phyloP scores from a whole-genome alignment of 1,140 invertebrate genomes.

The Drosophila athabasca region DNA sequence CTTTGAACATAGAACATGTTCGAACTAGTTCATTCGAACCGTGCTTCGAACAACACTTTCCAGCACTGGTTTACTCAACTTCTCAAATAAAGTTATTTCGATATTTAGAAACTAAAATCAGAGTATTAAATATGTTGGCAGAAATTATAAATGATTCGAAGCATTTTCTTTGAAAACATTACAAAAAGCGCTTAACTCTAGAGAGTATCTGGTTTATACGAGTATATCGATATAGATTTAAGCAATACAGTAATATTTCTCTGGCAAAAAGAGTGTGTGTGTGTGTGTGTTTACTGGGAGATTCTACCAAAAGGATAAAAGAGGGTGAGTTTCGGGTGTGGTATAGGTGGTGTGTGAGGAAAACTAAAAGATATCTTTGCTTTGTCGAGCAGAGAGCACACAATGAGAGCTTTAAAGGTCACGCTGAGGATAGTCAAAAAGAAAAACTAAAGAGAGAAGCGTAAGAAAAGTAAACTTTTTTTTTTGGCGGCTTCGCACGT shows the following conservation, averaged over 20 bases:
- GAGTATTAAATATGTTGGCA: slow-evolving; percentile 48
- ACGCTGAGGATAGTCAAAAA: slow-evolving; percentile 14
- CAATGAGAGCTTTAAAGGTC: slow-evolving; percentile 19
- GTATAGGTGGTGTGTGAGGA: slow-evolving; percentile 15
- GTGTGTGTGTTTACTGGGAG: slow-evolving; percentile 31
- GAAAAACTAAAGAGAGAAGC: slow-evolving; percentile 47
- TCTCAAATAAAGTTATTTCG: not conserved
- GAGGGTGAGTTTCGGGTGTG: slow-evolving; percentile 25
- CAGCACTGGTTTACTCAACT: no score
- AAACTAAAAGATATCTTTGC: slow-evolving; percentile 26
- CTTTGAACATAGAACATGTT: no score
- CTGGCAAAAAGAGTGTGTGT: slow-evolving; percentile 3
- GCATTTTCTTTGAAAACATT: slow-evolving; percentile 68
- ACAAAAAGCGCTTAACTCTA: slow-evolving; percentile 69
- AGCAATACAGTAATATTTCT: slow-evolving; percentile 42
- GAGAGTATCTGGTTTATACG: slow-evolving; percentile 36
- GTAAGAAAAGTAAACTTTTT: no score
- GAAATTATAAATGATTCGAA: slow-evolving; percentile 50
- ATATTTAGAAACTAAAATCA: slow-evolving; percentile 20
- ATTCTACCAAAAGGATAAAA: slow-evolving; percentile 36
- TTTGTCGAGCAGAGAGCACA: slow-evolving; percentile 53
- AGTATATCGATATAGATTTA: slow-evolving; percentile 33
- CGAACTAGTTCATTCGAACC: no score
- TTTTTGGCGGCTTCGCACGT: no score
- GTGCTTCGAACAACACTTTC: no score